Percentiles rank a stretch among this genome's conserved stretches.
phyloP scores from a whole-genome alignment of 2,113 vertebrate species.

The Lates calcarifer region DNA sequence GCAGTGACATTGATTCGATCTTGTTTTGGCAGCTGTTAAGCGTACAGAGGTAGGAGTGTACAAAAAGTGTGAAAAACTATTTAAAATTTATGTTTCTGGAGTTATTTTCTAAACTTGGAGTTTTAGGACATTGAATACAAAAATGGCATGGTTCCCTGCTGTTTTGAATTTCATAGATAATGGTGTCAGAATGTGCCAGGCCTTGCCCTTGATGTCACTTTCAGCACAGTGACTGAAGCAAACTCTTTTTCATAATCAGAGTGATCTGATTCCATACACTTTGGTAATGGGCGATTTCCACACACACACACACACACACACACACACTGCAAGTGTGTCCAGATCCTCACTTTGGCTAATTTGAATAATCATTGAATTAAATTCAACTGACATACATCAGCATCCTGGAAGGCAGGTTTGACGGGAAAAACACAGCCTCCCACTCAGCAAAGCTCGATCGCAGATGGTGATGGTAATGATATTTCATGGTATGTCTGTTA shows the following conservation, averaged over 20 bases:
- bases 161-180: slow-evolving; percentile 22
- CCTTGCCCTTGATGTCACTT: slow-evolving; percentile 44
- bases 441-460: slow-evolving; percentile 59
- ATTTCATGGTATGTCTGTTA: slow-evolving; percentile 78
- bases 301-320: slow-evolving; percentile 34
- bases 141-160: slow-evolving; percentile 7
- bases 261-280: slow-evolving; percentile 59
- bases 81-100: background rate
- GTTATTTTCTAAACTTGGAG: background rate
- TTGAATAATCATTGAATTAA: slow-evolving; percentile 77
- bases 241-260: slow-evolving; percentile 48
- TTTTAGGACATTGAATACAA: background rate
- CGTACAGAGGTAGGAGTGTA: slow-evolving; percentile 5
- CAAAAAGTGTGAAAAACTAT: slow-evolving; percentile 2
- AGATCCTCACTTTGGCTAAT: slow-evolving; percentile 66
- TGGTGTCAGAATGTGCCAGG: background rate
- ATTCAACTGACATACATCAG: slow-evolving; percentile 73
- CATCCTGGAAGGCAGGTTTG: slow-evolving; percentile 63
- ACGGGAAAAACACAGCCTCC: slow-evolving; percentile 72
- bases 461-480: slow-evolving; percentile 76
- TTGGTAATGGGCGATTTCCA: slow-evolving; percentile 43
- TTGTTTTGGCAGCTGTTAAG: slow-evolving; percentile 33
- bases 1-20: slow-evolving; percentile 36
- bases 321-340: slow-evolving; percentile 54
- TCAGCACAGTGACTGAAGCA: slow-evolving; percentile 30